Evolutionary conservation across 1,140 invertebrate species (phyloP).

Genomic region (Polypedilum vanderplanki): DNA sequence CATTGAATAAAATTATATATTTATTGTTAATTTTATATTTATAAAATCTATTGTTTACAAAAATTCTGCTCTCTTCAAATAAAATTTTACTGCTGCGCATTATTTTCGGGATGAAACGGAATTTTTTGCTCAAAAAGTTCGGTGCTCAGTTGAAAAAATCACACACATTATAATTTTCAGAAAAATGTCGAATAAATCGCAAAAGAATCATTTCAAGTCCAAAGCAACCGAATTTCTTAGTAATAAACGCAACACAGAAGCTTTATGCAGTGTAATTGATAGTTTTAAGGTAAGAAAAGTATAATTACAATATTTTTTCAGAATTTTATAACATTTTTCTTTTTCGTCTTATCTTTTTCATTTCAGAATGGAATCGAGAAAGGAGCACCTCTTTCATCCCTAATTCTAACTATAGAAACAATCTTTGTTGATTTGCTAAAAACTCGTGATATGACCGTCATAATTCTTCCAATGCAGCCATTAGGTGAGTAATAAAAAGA

Average conservation of each 20-base stretch:
- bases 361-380: slow-evolving; percentile 49
- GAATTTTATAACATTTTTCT: slow-evolving; percentile 32
- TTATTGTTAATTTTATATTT: neutral
- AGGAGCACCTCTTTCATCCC: slow-evolving; percentile 44
- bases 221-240: slow-evolving; percentile 60
- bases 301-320: slow-evolving; percentile 16
- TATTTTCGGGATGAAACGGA: neutral
- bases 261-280: slow-evolving; percentile 54
- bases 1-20: neutral
- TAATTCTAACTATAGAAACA: slow-evolving; percentile 57
- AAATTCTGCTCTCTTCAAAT: neutral
- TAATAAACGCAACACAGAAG: slow-evolving; percentile 54
- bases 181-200: neutral
- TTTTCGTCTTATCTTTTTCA: slow-evolving; percentile 35
- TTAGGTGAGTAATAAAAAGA: slow-evolving; percentile 31
- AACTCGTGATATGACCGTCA: slow-evolving; percentile 52
- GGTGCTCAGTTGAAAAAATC: neutral
- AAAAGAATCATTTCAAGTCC: slow-evolving; percentile 46
- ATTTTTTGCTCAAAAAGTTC: neutral
- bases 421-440: slow-evolving; percentile 60
- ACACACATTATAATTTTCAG: neutral
- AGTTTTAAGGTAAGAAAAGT: slow-evolving; percentile 50
- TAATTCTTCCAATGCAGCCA: slow-evolving; percentile 48
- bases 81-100: neutral
- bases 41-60: neutral